Percentiles rank a stretch among this genome's conserved stretches.
phyloP scores from a whole-genome alignment of 2,888 invertebrate genomes.

The Drosophila flavopinicola region DNA sequence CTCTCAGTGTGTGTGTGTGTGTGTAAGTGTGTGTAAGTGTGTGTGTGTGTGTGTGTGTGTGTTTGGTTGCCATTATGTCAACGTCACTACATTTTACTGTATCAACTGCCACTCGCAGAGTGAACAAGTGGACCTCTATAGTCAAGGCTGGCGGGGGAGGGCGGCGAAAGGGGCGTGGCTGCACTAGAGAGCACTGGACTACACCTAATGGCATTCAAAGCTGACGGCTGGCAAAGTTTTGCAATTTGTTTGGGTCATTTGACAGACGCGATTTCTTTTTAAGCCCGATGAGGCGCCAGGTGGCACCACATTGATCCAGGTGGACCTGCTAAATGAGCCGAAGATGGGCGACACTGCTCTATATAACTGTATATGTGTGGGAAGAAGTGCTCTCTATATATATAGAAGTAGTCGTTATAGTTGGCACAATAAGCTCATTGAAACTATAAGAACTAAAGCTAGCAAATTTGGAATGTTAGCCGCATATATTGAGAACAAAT shows the following conservation, averaged over 20 bases:
- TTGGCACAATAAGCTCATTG: too few relatives aligned
- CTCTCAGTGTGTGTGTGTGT: not conserved
- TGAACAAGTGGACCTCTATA: constrained; percentile 21
- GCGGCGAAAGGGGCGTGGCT: constrained; percentile 10
- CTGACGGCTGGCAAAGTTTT: constrained; percentile 55
- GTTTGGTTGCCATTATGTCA: constrained; percentile 65
- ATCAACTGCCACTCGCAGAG: constrained; percentile 48
- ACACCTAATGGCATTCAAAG: constrained; percentile 64
- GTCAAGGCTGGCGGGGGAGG: not conserved
- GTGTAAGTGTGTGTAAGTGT: constrained; percentile 10
- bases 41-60: constrained; percentile 29
- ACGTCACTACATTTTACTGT: constrained; percentile 54
- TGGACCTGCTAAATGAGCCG: constrained; percentile 7
- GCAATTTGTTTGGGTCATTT: constrained; percentile 69
- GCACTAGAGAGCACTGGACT: constrained; percentile 4
- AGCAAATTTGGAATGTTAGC: not conserved
- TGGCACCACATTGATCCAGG: constrained; percentile 14
- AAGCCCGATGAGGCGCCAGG: constrained; percentile 27
- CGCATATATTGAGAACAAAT: too few relatives aligned
- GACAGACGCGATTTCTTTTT: constrained; percentile 57
- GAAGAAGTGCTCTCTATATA: not conserved
- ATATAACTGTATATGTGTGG: not conserved
- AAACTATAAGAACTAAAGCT: too few relatives aligned
- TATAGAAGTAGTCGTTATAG: not conserved
- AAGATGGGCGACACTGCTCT: not conserved